Base-by-base conservation (phyloP, 2,113 vertebrate species). In the Blennius ocellaris region DNA sequence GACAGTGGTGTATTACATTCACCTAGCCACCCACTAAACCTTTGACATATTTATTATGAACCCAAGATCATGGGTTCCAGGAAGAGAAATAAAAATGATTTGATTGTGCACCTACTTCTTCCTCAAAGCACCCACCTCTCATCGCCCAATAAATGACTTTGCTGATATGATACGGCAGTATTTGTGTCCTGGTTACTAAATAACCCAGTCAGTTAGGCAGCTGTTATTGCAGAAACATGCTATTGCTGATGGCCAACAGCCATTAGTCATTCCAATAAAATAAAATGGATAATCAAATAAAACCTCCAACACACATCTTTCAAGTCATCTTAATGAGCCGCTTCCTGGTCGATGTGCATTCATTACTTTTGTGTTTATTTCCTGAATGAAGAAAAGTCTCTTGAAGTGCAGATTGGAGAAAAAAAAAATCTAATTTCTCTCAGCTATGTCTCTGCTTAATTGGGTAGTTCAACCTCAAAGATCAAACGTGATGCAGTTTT, bases 141-240 rank as follows among this genome's bases (percentile, higher is more conserved):
- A 59, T 15, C 9, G 5, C 43, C 58, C 61, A 70, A 78, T 80
- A 78, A 90, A 85, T 86, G 50, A 69, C 85, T 78, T 52, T 75
- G 80, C 73, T 83, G 82, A 84, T 85, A 84, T 78, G 77, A 89
- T 74, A 84, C 47, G 2, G 44, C 66, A 55, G 30, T 83, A 89
- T 89, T 87, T 92, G 83, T 84, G 55, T 58, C 70, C 51, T 44
- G 63, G 82, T 89, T 91, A 91, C 83, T 91, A 57, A 89, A 85
- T 92, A 87, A 92, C 87, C 45, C 2, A 68, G 68, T 53, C 54
- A 40, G 76, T 81, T 53, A 69, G 67, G 38, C 67, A 59, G 74
- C 57, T 52, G 55, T 47, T 73, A 70, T 39, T 58, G 57, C 58
- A 64, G 8, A 38, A 7, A 45, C 53, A n/a, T 53, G 43, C 55